Evolutionary conservation across 1,140 invertebrate genomes (phyloP), one percentile per base, ranked within the genome.

Genomic region (Leptopilina boulardi): DNA sequence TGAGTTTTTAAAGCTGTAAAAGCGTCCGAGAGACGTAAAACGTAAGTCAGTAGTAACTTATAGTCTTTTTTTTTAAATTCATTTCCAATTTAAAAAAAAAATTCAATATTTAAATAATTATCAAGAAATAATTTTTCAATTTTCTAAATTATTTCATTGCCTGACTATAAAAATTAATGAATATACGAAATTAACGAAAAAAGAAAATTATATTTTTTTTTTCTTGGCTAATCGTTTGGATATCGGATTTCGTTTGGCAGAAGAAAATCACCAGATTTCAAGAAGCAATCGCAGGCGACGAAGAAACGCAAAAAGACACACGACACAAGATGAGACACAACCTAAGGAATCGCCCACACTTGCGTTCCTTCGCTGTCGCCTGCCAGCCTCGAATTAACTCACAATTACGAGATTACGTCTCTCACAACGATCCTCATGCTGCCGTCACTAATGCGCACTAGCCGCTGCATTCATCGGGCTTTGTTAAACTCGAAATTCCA

Each of bases 331-430:
- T 75, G 77, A 82, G 83, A 84, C 83, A 84, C 83, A 83, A 78
- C 81, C 82, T 82, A 81, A 85, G 80, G 84, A 85, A 82, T 86
- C 87, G 87, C 87, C 88, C 87, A 89, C 87, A 86, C 86, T 38
- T 74, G 84, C 81, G 78, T 82, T 83, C 77, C 76, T 76, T 83
- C 82, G 81, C 77, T 80, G 85, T 85, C 84, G 84, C 81, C 84
- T 84, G 85, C 82, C 84, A 85, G 84, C 82, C 83, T 86, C 88
- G 87, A 88, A 88, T 88, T 88, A 89, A 89, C 87, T 85, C 81
- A 80, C 87, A 89, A 89, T 89, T 89, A 88, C 85, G 82, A 83
- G 86, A 88, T 88, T 87, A 86, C 84, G 87, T 85, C 80, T 81
- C 78, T 79, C 79, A 80, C 77, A 74, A 81, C 77, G 80, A 70